These are phyloP conservation scores for Podabrus alpinus DNA, from an alignment of 2,888 invertebrate genomes.

Conservation along the genomic window DNA sequence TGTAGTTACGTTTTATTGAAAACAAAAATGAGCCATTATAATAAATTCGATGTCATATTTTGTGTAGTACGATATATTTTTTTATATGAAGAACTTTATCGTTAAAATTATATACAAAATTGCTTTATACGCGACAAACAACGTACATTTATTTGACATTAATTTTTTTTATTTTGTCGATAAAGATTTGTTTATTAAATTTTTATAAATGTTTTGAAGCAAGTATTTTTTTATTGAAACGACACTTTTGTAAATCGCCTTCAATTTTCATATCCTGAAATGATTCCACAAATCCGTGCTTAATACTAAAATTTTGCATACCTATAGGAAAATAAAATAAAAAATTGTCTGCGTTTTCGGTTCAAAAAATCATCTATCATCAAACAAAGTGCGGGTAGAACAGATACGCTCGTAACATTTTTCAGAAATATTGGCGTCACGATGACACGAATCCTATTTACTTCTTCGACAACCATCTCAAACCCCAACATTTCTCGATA, in stretches of 20 bases:
- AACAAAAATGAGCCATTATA: not conserved
- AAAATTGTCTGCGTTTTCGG: slow-evolving; percentile 1
- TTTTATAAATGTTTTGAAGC: not conserved
- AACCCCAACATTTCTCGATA: not conserved
- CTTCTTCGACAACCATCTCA: not conserved
- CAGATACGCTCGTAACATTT: slow-evolving; percentile 19
- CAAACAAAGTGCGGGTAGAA: slow-evolving; percentile 5
- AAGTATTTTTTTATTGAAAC: not conserved
- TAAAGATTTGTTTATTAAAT: not conserved
- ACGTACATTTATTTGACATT: not conserved
- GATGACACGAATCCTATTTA: slow-evolving; percentile 15
- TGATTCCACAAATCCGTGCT: not conserved
- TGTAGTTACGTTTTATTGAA: not conserved
- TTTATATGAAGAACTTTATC: not conserved
- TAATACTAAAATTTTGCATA: not conserved
- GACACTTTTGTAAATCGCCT: not conserved
- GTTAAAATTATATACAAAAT: not conserved
- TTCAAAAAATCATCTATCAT: slow-evolving; percentile 17
- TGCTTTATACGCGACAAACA: not conserved
- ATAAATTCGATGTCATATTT: not conserved
- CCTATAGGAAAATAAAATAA: slow-evolving; percentile 4
- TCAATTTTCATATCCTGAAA: not conserved
- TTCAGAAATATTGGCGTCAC: slow-evolving; percentile 14
- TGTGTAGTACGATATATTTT: not conserved
- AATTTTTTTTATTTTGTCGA: not conserved